Evolutionary conservation across 2,888 invertebrate genomes (phyloP).

Genomic region (Aphidius colemani): DNA sequence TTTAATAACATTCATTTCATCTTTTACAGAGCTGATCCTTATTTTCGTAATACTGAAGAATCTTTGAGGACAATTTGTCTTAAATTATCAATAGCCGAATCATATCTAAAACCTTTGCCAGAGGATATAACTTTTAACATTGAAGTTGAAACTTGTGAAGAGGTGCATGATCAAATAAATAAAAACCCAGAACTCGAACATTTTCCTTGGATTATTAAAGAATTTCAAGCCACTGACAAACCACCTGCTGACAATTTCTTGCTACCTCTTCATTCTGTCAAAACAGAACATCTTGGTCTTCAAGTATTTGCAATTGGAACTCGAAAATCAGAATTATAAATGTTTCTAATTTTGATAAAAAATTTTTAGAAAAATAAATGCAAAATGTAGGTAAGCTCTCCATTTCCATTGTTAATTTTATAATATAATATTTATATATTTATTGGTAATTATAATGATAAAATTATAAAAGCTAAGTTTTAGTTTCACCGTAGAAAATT

Average conservation of each 20-base stretch:
- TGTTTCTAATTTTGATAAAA: too few species aligned
- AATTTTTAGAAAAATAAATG: too few species aligned
- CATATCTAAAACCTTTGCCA: slow-evolving; percentile 62
- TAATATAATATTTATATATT: too few species aligned
- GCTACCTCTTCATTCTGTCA: slow-evolving; percentile 60
- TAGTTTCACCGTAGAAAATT: too few species aligned
- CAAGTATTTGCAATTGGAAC: slow-evolving; percentile 45
- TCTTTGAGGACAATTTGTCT: slow-evolving; percentile 67
- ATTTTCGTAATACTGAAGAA: slow-evolving; percentile 68
- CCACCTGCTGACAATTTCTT: slow-evolving; percentile 38
- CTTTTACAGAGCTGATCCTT: slow-evolving; percentile 62
- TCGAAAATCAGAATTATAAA: too few species aligned
- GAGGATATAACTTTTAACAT: slow-evolving; percentile 67
- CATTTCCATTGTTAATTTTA: too few species aligned
- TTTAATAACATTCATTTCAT: slow-evolving; percentile 15
- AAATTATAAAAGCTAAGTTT: too few species aligned
- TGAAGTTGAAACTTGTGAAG: slow-evolving; percentile 66
- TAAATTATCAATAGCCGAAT: slow-evolving; percentile 62
- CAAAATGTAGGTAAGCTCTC: too few species aligned
- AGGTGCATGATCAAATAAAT: slow-evolving; percentile 64
- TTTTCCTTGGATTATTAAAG: slow-evolving; percentile 62
- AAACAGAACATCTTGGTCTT: slow-evolving; percentile 55
- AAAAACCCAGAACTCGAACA: slow-evolving; percentile 63
- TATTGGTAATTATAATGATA: too few species aligned
- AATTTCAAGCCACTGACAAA: slow-evolving; percentile 46